A percentile compares a stretch with the other conserved stretches of the same genome.
Evolutionary conservation across 2,888 invertebrate species (phyloP).

Genomic region (Dichetophora obliterata): DNA sequence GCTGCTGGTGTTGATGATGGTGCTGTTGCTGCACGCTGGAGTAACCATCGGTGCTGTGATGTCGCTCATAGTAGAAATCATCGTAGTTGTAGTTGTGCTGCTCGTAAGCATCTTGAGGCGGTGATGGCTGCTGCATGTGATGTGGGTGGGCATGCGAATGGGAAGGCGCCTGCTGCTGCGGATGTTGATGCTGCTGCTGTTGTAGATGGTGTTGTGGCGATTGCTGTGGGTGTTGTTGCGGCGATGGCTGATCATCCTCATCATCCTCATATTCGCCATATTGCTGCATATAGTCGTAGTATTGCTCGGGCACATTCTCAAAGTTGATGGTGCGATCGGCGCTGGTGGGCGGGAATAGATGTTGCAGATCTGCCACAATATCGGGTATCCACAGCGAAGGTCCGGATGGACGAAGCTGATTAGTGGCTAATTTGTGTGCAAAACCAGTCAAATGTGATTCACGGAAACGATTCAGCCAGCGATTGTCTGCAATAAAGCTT

Average conservation of each 20-base stretch:
- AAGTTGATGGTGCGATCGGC: slow-evolving; percentile 62
- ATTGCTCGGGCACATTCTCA: slow-evolving; percentile 64
- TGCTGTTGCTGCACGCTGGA: slow-evolving; percentile 16
- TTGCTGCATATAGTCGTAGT: slow-evolving; percentile 64
- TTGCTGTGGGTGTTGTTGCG: slow-evolving; percentile 48
- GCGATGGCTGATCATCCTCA: slow-evolving; percentile 53
- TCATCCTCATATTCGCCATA: slow-evolving; percentile 66
- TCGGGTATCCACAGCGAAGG: slow-evolving; percentile 63
- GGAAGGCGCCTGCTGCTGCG: slow-evolving; percentile 49
- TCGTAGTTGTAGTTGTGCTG: slow-evolving; percentile 45
- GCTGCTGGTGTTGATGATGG: not conserved
- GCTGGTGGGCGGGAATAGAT: slow-evolving; percentile 62
- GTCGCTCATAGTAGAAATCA: slow-evolving; percentile 59
- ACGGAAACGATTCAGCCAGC: slow-evolving; percentile 65
- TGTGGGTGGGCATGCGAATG: slow-evolving; percentile 34
- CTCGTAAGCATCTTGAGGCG: slow-evolving; percentile 36
- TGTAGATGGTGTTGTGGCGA: slow-evolving; percentile 46
- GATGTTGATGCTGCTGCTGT: slow-evolving; percentile 58
- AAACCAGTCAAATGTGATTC: slow-evolving; percentile 64
- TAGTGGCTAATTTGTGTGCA: slow-evolving; percentile 62
- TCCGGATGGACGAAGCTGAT: slow-evolving; percentile 63
- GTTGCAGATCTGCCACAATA: slow-evolving; percentile 63
- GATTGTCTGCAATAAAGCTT: slow-evolving; percentile 63
- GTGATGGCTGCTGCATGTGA: slow-evolving; percentile 43
- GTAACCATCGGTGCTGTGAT: slow-evolving; percentile 41